Conservation (phyloP, 1,140 invertebrate genomes). For the Holotrichia oblita region DNA sequence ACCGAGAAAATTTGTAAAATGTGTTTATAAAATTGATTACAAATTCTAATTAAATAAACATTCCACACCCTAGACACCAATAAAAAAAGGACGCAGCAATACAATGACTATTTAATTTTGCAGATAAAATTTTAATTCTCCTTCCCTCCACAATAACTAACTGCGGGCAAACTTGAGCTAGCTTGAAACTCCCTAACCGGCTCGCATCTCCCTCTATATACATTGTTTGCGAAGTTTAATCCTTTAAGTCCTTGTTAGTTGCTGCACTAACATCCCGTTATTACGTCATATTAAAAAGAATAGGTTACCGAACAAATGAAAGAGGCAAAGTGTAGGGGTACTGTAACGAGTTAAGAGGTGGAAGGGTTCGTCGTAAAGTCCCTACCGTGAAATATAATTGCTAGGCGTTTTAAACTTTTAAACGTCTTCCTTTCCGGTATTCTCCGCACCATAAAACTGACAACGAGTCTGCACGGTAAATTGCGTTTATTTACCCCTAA, state of each 20-base stretch:
- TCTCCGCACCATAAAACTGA: too few relatives aligned
- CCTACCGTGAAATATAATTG: not conserved
- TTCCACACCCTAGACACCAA: not conserved
- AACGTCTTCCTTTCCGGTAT: not conserved
- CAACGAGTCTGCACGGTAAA: too few relatives aligned
- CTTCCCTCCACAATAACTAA: not conserved
- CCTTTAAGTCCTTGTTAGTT: conserved; percentile 6
- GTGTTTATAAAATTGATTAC: too few relatives aligned
- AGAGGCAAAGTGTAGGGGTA: too few relatives aligned
- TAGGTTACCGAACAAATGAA: not conserved
- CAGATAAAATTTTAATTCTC: not conserved
- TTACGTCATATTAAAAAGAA: not conserved
- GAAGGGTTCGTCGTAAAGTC: not conserved
- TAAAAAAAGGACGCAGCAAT: not conserved
- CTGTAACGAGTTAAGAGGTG: too few relatives aligned
- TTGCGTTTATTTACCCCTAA: too few relatives aligned
- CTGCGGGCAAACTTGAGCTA: not conserved
- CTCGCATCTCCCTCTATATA: too few relatives aligned
- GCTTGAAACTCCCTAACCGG: too few relatives aligned
- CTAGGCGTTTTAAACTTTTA: not conserved
- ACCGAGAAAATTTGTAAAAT: too few relatives aligned
- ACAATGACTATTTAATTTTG: not conserved
- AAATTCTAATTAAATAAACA: too few relatives aligned
- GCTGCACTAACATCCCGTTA: not conserved
- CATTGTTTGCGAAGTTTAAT: not conserved